Percentiles rank a stretch among this genome's conserved stretches.
These are phyloP conservation scores for Cataglyphis altisquamis DNA, from an alignment of 2,888 invertebrate species.

Conservation along the genomic window DNA sequence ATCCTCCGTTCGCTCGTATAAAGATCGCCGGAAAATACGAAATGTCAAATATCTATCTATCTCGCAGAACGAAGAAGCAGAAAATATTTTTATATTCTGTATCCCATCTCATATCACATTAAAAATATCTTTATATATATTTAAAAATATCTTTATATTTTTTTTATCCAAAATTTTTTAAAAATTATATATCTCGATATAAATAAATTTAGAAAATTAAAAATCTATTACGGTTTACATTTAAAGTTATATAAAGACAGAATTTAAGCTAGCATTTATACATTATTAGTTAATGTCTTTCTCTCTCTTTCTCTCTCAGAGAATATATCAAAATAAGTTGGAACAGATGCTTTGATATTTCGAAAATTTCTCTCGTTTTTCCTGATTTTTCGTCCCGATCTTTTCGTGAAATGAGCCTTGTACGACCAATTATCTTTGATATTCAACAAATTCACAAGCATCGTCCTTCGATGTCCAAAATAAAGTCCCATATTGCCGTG, in stretches of 20 bases:
- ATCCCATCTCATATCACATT: not conserved
- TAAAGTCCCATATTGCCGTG: conserved; percentile 62
- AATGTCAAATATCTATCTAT: conserved; percentile 63
- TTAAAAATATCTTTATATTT: no score
- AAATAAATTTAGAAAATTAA: not conserved
- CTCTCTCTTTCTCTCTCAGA: no score
- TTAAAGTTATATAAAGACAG: not conserved
- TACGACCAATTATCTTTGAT: conserved; percentile 68
- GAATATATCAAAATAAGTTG: not conserved
- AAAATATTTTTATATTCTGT: not conserved
- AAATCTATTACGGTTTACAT: not conserved
- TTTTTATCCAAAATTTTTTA: not conserved
- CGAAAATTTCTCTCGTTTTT: not conserved
- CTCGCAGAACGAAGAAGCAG: not conserved
- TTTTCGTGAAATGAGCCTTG: conserved; percentile 10
- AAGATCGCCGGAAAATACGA: conserved; percentile 59
- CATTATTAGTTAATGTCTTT: not conserved
- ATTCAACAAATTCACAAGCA: conserved; percentile 51
- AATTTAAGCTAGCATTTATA: not conserved
- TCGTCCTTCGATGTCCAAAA: conserved; percentile 71
- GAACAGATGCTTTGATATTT: not conserved
- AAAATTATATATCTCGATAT: not conserved
- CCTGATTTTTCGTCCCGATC: not conserved
- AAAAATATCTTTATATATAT: not conserved
- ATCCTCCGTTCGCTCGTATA: conserved; percentile 31